A percentile compares a stretch with the other conserved stretches of the same genome.
phyloP scores from a whole-genome alignment of 2,113 vertebrate species.

The Oryzias woworae region DNA sequence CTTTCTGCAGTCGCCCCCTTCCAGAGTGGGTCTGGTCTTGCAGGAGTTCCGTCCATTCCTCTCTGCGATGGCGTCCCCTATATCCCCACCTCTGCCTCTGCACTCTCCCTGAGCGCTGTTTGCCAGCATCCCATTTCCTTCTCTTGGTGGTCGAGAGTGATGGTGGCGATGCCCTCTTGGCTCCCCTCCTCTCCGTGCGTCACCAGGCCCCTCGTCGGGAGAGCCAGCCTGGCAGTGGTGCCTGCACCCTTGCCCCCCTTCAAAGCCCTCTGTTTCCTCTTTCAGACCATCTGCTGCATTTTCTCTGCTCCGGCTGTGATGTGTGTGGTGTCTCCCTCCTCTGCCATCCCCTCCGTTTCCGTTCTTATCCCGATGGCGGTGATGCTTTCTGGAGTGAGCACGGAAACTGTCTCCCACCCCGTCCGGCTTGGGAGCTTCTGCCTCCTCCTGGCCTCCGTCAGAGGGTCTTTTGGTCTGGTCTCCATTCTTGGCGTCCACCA shows the following conservation, averaged over 20 bases:
- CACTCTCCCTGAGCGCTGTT: slow-evolving; percentile 77
- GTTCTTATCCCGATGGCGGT: slow-evolving; percentile 81
- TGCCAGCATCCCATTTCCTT: slow-evolving; percentile 78
- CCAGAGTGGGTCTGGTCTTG: slow-evolving; percentile 73
- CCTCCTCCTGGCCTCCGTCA: slow-evolving; percentile 30
- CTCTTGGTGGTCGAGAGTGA: slow-evolving; percentile 70
- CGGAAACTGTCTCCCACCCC: slow-evolving; percentile 17
- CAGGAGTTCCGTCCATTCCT: slow-evolving; percentile 77
- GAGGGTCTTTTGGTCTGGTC: slow-evolving; percentile 32
- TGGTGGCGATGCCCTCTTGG: slow-evolving; percentile 88
- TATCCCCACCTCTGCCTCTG: slow-evolving; percentile 45
- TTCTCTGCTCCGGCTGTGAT: slow-evolving; percentile 85
- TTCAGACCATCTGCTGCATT: slow-evolving; percentile 52
- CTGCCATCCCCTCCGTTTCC: slow-evolving; percentile 33
- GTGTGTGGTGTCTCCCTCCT: slow-evolving; percentile 74
- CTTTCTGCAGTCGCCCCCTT: slow-evolving; percentile 76
- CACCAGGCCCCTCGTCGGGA: slow-evolving; percentile 74
- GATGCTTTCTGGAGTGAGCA: slow-evolving; percentile 79
- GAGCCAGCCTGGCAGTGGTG: slow-evolving; percentile 82
- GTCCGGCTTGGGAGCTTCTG: slow-evolving; percentile 34
- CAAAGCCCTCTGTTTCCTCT: slow-evolving; percentile 74
- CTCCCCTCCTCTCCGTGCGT: slow-evolving; percentile 23
- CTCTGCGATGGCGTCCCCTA: slow-evolving; percentile 78
- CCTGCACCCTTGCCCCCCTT: slow-evolving; percentile 80
- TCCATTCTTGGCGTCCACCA: slow-evolving; percentile 70